Conservation (phyloP, 2,888 invertebrate genomes). For the Harpagoxenus sublaevis region DNA sequence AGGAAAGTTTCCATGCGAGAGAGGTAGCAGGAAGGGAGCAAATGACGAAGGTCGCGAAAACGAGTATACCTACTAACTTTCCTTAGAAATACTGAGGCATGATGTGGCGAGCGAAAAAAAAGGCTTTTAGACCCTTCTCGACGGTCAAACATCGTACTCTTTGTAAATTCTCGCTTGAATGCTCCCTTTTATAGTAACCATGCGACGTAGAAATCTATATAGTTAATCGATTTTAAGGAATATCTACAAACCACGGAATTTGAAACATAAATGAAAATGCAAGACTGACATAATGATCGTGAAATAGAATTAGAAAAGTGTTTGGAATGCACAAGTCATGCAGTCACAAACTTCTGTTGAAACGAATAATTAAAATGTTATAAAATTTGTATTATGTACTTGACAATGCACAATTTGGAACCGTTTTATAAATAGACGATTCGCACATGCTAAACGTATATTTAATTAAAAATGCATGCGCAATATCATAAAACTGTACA, state of each 20-base stretch:
- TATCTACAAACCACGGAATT: not conserved
- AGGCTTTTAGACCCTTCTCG: slow-evolving; percentile 12
- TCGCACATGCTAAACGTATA: not conserved
- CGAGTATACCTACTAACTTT: slow-evolving; percentile 11
- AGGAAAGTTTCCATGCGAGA: slow-evolving; percentile 49
- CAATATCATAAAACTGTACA: not conserved
- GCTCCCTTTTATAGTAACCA: no score
- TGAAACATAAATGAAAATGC: not conserved
- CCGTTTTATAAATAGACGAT: not conserved
- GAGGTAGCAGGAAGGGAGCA: slow-evolving; percentile 26
- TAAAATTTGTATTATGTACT: not conserved
- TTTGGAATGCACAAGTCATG: not conserved
- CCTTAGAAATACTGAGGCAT: slow-evolving; percentile 11
- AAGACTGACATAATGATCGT: not conserved
- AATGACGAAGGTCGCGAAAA: slow-evolving; percentile 58
- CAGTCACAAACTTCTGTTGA: not conserved
- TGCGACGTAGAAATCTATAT: not conserved
- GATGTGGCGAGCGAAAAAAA: slow-evolving; percentile 10
- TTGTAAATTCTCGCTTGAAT: slow-evolving; percentile 23
- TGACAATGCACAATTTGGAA: not conserved
- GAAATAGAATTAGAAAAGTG: not conserved
- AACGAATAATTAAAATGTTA: not conserved
- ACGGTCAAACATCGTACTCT: slow-evolving; percentile 24
- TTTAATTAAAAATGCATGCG: slow-evolving; percentile 24
- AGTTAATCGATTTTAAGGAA: slow-evolving; percentile 1